These are phyloP conservation scores for Chloroclystis v-ata DNA, from an alignment of 2,888 invertebrate species.

Conservation along the genomic window DNA sequence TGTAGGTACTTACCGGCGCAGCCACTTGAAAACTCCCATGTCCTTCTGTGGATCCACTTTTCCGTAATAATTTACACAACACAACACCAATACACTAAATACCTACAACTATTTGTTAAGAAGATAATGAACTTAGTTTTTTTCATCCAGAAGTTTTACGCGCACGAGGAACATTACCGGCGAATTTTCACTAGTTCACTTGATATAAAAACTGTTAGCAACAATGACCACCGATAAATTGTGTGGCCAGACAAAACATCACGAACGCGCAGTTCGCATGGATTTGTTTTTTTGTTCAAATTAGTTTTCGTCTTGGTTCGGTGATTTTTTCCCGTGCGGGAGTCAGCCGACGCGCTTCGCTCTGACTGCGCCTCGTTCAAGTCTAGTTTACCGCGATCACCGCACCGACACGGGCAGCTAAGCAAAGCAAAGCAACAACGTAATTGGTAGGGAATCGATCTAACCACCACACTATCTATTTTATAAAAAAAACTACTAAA, in stretches of 20 bases:
- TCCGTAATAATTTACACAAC: constrained; percentile 34
- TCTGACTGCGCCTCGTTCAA: constrained; percentile 45
- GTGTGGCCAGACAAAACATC: constrained; percentile 77
- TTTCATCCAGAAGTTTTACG: constrained; percentile 40
- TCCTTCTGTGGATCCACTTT: constrained; percentile 62
- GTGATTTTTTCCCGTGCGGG: constrained; percentile 63
- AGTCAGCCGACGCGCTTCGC: constrained; percentile 40
- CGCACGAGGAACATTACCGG: constrained; percentile 69
- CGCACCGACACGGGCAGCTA: constrained; percentile 40
- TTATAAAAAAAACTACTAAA: constrained; percentile 11
- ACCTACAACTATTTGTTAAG: constrained; percentile 17
- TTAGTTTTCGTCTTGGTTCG: constrained; percentile 77
- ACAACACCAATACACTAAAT: constrained; percentile 30
- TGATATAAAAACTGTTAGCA: constrained; percentile 68
- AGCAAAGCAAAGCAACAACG: constrained; percentile 41
- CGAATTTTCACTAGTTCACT: constrained; percentile 55
- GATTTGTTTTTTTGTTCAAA: constrained; percentile 76
- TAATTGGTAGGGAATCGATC: constrained; percentile 12
- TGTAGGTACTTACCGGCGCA: constrained; percentile 64
- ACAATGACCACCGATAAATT: constrained; percentile 74
- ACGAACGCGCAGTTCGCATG: constrained; percentile 73
- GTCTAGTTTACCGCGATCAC: constrained; percentile 44
- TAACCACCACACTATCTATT: constrained; percentile 27
- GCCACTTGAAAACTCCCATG: constrained; percentile 75
- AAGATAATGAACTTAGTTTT: constrained; percentile 33